Percentiles rank a stretch among this genome's conserved stretches.
Conservation (phyloP, 2,888 invertebrate species). For the Diabrotica balteata region DNA sequence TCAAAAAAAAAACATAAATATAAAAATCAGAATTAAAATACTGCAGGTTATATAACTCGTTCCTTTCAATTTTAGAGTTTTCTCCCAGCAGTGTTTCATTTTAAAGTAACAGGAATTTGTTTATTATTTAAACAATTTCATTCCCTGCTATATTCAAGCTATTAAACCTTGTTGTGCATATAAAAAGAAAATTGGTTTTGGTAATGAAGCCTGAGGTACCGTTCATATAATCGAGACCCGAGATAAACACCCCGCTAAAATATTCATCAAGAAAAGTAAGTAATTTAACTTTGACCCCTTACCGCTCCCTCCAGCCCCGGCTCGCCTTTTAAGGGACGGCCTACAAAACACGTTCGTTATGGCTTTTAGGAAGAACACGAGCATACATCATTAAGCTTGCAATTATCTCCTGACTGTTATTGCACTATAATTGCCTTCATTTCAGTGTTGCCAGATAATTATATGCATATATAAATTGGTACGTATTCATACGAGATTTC, state of each 20-base stretch:
- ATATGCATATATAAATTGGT: slow-evolving; percentile 30
- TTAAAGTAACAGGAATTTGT: no score
- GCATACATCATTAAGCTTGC: slow-evolving; percentile 37
- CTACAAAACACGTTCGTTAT: slow-evolving; percentile 31
- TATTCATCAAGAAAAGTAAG: slow-evolving; percentile 9
- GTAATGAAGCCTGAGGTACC: neutral
- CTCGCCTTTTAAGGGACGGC: slow-evolving; percentile 24
- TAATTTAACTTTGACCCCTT: slow-evolving; percentile 9
- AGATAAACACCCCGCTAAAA: slow-evolving; percentile 1
- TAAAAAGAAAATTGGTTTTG: no score
- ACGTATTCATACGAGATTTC: slow-evolving; percentile 20
- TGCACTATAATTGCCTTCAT: slow-evolving; percentile 32
- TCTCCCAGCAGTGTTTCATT: no score
- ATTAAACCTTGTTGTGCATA: no score
- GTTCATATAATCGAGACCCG: neutral
- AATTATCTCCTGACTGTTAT: slow-evolving; percentile 39
- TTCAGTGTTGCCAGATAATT: slow-evolving; percentile 32
- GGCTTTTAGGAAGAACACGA: slow-evolving; percentile 31
- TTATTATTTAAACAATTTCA: no score
- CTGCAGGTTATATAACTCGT: no score
- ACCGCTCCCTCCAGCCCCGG: no score
- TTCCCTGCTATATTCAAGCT: no score
- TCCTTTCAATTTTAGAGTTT: no score
- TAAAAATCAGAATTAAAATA: no score
- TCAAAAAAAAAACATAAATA: no score